These are phyloP conservation scores for Actinemys pallida DNA, from an alignment of 2,113 vertebrate species.

Conservation along the genomic window DNA sequence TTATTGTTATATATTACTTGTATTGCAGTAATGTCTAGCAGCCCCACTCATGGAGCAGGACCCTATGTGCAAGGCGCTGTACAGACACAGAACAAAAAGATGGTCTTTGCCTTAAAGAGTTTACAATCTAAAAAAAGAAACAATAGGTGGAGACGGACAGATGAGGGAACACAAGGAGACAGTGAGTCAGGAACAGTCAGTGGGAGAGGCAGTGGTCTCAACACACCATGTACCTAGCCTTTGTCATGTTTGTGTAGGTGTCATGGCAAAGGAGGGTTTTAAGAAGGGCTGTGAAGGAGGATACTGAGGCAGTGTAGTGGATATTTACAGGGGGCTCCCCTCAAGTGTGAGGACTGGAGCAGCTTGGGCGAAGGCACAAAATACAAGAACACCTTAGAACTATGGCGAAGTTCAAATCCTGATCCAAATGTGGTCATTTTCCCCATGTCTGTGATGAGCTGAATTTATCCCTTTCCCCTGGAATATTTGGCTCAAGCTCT, in stretches of 20 bases:
- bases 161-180: not conserved
- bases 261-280: not conserved
- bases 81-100: not conserved
- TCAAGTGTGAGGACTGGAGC: not conserved
- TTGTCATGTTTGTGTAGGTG: not conserved
- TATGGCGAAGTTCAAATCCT: slow-evolving; percentile 1
- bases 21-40: not conserved
- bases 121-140: not conserved
- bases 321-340: not conserved
- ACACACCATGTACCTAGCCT: not conserved
- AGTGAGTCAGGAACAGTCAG: not conserved
- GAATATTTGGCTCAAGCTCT: not conserved
- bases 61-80: not conserved
- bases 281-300: not conserved
- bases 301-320: not conserved
- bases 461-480: not conserved
- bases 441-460: not conserved
- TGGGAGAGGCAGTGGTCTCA: accelerated
- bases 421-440: not conserved
- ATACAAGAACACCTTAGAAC: not conserved
- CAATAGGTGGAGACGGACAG: not conserved
- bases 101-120: not conserved
- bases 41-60: not conserved
- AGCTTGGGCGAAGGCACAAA: not conserved
- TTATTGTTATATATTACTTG: slow-evolving; percentile 36